Evolutionary conservation across 2,113 vertebrate species (phyloP).

Genomic region (Pavo muticus): DNA sequence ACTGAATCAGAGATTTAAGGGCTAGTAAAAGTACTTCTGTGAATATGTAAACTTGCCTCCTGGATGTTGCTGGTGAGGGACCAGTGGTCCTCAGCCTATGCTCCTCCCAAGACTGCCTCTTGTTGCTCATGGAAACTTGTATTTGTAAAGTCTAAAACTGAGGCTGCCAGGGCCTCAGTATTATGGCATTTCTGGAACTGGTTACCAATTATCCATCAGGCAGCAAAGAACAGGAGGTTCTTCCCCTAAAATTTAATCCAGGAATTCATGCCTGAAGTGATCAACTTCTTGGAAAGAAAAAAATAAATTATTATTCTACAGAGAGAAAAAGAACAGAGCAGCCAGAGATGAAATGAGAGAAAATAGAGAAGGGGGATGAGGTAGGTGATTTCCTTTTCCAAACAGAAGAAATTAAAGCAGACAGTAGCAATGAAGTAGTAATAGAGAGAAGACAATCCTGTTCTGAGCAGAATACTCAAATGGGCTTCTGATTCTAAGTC

Average conservation of each 20-base stretch:
- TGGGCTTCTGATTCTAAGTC: background rate
- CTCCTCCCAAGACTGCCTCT: background rate
- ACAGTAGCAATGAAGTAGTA: background rate
- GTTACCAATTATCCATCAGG: background rate
- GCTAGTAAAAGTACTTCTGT: background rate
- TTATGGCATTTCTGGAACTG: background rate
- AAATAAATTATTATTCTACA: background rate
- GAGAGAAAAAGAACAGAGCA: background rate
- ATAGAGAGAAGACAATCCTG: background rate
- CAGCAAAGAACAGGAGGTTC: background rate
- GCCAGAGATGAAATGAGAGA: background rate
- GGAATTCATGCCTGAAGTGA: background rate
- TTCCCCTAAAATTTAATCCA: background rate
- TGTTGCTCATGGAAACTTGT: background rate
- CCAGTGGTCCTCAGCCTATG: background rate
- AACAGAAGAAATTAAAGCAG: background rate
- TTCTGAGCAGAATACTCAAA: background rate
- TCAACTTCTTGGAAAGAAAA: background rate
- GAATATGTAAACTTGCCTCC: background rate
- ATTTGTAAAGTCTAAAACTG: background rate
- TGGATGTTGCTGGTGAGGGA: background rate
- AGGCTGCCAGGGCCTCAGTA: background rate
- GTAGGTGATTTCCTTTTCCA: background rate
- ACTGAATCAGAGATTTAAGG: background rate
- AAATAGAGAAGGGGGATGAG: background rate